phyloP scores from a whole-genome alignment of 2,888 invertebrate species.

The Colletes collaris region DNA sequence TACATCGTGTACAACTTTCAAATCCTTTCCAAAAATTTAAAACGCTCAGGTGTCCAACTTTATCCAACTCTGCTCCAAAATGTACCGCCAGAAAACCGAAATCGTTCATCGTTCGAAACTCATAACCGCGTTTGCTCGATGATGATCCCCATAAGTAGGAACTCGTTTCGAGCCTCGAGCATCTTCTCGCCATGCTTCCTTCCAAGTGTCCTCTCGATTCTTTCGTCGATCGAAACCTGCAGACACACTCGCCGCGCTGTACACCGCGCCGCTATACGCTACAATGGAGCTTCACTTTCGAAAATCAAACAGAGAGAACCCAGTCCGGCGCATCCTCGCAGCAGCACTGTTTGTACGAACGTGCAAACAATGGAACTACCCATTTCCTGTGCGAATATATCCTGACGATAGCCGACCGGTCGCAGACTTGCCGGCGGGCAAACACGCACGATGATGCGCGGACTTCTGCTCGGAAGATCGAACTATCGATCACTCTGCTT shows the following conservation, averaged over 20 bases:
- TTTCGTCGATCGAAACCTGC: slow-evolving; percentile 31
- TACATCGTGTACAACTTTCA: no score
- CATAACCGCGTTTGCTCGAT: no score
- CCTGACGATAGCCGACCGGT: slow-evolving; percentile 74
- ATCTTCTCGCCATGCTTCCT: slow-evolving; percentile 28
- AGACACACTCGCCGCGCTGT: slow-evolving; percentile 43
- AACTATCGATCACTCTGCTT: slow-evolving; percentile 18
- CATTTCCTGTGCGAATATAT: slow-evolving; percentile 75
- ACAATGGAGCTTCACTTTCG: slow-evolving; percentile 77
- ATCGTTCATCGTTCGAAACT: no score
- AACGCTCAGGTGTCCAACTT: no score
- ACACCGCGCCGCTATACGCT: slow-evolving; percentile 41
- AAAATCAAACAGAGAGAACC: slow-evolving; percentile 77
- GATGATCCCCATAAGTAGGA: neutral
- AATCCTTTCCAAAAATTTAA: no score
- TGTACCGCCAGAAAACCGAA: no score
- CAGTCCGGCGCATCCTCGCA: slow-evolving; percentile 70
- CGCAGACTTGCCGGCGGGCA: slow-evolving; percentile 72
- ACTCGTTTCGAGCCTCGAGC: neutral
- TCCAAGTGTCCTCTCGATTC: slow-evolving; percentile 44
- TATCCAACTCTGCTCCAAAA: no score
- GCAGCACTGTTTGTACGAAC: slow-evolving; percentile 76
- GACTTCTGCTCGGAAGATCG: slow-evolving; percentile 52
- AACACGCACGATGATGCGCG: slow-evolving; percentile 64
- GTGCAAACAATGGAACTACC: slow-evolving; percentile 76